phyloP scores from a whole-genome alignment of 1,140 invertebrate genomes.

The Drosophila miranda region DNA sequence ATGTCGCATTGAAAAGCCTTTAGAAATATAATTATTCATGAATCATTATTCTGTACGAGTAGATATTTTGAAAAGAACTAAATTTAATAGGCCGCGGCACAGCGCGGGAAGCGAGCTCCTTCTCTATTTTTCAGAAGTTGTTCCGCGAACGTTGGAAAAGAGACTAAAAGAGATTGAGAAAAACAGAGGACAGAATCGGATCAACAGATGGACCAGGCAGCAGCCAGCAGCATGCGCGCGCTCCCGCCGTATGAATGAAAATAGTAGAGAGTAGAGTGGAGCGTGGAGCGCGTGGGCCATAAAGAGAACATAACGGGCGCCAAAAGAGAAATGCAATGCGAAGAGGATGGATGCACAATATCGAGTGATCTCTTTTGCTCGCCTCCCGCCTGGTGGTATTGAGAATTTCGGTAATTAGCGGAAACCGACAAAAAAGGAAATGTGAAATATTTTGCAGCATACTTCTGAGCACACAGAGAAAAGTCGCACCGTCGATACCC shows the following conservation, averaged over 20 bases:
- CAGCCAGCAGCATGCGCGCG: conserved; percentile 9
- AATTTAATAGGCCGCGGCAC: conserved; percentile 40
- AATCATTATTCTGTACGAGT: conserved; percentile 38
- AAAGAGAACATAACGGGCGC: conserved; percentile 6
- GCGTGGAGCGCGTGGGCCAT: conserved; percentile 10
- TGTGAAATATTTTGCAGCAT: too few species aligned
- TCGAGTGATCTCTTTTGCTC: background rate
- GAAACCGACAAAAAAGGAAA: too few species aligned
- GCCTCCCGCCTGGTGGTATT: too few species aligned
- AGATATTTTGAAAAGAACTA: conserved; percentile 25
- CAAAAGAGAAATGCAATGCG: conserved; percentile 1
- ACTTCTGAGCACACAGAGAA: too few species aligned
- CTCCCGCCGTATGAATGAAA: conserved; percentile 39
- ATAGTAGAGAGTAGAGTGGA: conserved; percentile 7
- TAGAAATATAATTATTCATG: conserved; percentile 20
- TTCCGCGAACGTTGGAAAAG: conserved; percentile 73
- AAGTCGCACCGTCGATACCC: too few species aligned
- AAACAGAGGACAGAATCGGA: conserved; percentile 35
- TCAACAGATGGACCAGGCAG: conserved; percentile 35
- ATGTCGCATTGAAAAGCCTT: conserved; percentile 29
- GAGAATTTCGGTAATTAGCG: too few species aligned
- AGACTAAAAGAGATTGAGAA: conserved; percentile 72
- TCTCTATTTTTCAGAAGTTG: conserved; percentile 49
- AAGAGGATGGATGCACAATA: background rate
- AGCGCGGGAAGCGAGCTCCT: conserved; percentile 53